Evolutionary conservation across 2,888 invertebrate genomes (phyloP), one percentile per base, ranked within the genome.

Genomic region (Autographa gamma): DNA sequence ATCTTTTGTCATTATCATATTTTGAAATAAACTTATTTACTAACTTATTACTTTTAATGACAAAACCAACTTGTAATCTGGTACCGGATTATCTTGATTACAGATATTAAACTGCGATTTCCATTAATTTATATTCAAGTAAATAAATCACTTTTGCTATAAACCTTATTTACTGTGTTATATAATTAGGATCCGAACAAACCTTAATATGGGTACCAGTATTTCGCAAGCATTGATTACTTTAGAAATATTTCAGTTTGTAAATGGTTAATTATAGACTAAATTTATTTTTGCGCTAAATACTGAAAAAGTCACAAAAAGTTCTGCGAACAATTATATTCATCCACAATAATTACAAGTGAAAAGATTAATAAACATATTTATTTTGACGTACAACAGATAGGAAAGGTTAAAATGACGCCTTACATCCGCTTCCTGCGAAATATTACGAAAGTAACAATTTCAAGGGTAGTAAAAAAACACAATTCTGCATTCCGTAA

Each of bases 391-490:
- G 11, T 11, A 66, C 38, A 73, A 54, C 73, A 81, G 82, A 82
- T 80, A 85, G 68, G 70, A 80, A 74, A 84, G 74, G 78, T 80
- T 75, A 83, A 84, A 73, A 70, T 68, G 66, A 71, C 66, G 62
- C 62, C 25, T 68, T 72, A 83, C 67, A 73, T 86, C 83, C 85
- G 80, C 83, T 88, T 91, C 90, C 90, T 62, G 77, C 73, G 70
- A 81, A 79, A 84, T 85, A 85, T 88, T 87, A 85, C 79, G 83
- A 89, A 89, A 90, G 89, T 87, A 88, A 89, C 87, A 83, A 88
- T 85, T 89, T 88, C 90, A 92, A 91, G 90, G 91, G 83, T 87
- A 88, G 83, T 74, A 77, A 80, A 84, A 81, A 83, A 88, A 84
- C 77, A 84, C n/a, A 85, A 83, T 87, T 87, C 81, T 83, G 86